Conservation (phyloP, 2,888 invertebrate species). For the Cremastinae sp. region DNA sequence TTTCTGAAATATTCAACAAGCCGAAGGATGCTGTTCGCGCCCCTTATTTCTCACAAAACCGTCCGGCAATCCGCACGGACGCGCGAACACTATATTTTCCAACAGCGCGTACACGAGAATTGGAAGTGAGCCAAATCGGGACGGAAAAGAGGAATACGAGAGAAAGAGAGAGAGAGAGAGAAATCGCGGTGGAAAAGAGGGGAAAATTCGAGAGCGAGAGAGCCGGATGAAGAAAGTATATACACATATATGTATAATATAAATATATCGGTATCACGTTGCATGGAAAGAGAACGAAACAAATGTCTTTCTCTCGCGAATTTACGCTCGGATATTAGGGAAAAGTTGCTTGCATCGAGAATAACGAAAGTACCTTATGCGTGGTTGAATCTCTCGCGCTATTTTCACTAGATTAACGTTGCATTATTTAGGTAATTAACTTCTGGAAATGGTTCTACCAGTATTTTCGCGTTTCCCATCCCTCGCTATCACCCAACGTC, state of each 20-base stretch:
- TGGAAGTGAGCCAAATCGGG: constrained; percentile 65
- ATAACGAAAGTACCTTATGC: constrained; percentile 69
- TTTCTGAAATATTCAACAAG: constrained; percentile 70
- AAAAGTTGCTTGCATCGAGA: constrained; percentile 26
- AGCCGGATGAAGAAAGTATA: constrained; percentile 36
- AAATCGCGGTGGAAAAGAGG: constrained; percentile 35
- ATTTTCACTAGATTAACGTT: constrained; percentile 78
- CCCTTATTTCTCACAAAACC: constrained; percentile 43
- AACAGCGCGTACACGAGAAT: constrained; percentile 51
- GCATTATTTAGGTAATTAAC: constrained; percentile 80
- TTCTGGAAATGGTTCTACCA: constrained; percentile 68
- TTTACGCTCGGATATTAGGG: constrained; percentile 14
- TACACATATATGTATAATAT: background rate
- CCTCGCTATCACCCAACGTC: constrained; percentile 1
- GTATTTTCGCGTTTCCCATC: constrained; percentile 63
- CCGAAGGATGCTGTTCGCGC: constrained; percentile 68
- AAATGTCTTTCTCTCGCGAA: constrained; percentile 50
- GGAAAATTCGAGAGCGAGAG: constrained; percentile 24
- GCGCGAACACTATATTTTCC: constrained; percentile 38
- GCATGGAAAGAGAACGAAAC: constrained; percentile 35
- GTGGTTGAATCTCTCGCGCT: constrained; percentile 74
- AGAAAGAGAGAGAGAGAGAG: constrained; percentile 37
- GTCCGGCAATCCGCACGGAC: constrained; percentile 36
- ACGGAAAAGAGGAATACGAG: constrained; percentile 20
- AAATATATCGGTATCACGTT: constrained; percentile 12